Evolutionary conservation across 2,797 vertebrate species (phyloP).

Genomic region (Nasua narica): DNA sequence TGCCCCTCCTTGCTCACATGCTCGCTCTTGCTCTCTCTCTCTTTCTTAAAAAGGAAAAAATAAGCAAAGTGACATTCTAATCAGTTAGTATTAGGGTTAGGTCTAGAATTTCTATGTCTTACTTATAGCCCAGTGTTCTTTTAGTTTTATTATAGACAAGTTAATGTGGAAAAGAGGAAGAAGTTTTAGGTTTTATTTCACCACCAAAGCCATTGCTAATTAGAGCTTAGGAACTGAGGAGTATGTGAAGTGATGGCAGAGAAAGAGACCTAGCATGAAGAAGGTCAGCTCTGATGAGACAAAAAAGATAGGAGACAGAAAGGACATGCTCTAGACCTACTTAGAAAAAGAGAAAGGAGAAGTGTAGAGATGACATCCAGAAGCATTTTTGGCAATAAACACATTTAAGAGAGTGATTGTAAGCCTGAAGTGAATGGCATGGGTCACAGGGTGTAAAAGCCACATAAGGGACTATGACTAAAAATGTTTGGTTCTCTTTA

Average conservation of each 20-base stretch:
- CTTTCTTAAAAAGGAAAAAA: background rate
- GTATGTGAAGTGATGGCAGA: background rate
- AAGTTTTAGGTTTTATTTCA: background rate
- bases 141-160: background rate
- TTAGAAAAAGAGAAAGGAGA: background rate
- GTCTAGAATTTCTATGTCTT: slow-evolving; percentile 4
- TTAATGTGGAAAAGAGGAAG: background rate
- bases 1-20: background rate
- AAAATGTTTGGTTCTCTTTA: slow-evolving; percentile 11
- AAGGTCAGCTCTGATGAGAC: background rate
- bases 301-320: background rate
- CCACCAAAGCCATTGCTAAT: background rate
- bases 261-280: background rate
- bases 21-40: background rate
- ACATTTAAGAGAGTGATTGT: background rate
- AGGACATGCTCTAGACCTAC: background rate
- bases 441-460: background rate
- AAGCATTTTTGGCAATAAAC: background rate
- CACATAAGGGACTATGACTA: background rate
- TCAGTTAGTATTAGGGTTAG: background rate
- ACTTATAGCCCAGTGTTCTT: background rate
- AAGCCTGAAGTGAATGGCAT: background rate
- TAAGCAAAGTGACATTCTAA: background rate
- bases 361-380: background rate
- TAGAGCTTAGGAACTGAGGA: background rate